Conservation (phyloP, 37 sponge, comb jelly and placozoan species). For the Theonella swinhoei region DNA sequence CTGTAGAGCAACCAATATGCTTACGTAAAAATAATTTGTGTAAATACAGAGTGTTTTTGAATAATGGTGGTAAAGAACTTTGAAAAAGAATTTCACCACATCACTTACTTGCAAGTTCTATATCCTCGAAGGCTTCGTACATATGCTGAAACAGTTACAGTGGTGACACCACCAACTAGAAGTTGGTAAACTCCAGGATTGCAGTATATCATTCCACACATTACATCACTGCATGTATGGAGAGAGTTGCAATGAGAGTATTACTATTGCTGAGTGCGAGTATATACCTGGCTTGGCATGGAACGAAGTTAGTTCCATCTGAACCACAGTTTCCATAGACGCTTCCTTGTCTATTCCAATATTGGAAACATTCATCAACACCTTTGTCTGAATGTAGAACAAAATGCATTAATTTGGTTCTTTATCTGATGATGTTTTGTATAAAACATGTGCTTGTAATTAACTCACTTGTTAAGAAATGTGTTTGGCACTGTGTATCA, state of each 20-base stretch:
- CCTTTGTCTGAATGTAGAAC: constrained; percentile 7
- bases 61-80: no score
- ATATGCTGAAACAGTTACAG: no score
- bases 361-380: constrained; percentile 12
- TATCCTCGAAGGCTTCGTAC: no score
- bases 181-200: not conserved
- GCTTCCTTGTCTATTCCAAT: constrained; percentile 25
- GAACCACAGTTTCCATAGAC: constrained; percentile 56
- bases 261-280: not conserved
- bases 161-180: no score
- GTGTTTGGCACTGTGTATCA: constrained; percentile 20
- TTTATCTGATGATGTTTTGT: no score
- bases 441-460: not conserved
- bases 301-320: not conserved
- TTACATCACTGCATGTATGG: not conserved
- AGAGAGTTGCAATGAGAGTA: no score
- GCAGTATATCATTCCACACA: not conserved
- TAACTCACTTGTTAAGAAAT: not conserved
- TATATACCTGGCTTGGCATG: constrained; percentile 31
- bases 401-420: not conserved
- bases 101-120: not conserved
- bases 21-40: not conserved
- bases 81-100: no score
- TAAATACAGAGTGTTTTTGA: no score
- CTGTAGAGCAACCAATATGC: not conserved